These are phyloP conservation scores for Protodeltote pygarga DNA, from an alignment of 2,888 invertebrate genomes.

Conservation along the genomic window DNA sequence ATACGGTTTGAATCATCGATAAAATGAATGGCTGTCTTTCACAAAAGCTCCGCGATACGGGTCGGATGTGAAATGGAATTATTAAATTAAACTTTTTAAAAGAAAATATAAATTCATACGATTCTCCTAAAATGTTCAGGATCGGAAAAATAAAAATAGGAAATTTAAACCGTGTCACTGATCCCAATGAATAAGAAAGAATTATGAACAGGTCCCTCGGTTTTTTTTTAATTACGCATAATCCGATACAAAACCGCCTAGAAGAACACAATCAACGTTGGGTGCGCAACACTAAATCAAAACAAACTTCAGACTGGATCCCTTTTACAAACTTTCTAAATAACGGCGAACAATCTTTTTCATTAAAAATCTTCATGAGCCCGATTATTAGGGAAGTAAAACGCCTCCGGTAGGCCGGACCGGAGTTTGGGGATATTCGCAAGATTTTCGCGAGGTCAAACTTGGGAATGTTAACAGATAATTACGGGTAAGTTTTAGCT, in stretches of 20 bases:
- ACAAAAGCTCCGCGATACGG: conserved; percentile 61
- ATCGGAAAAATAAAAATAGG: conserved; percentile 11
- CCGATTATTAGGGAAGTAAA: conserved; percentile 84
- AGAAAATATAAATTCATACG: conserved; percentile 41
- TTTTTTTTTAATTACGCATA: conserved; percentile 75
- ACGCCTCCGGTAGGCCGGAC: conserved; percentile 78
- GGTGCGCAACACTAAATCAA: conserved; percentile 81
- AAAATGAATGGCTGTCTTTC: conserved; percentile 74
- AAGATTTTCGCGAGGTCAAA: conserved; percentile 85
- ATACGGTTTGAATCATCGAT: conserved; percentile 70
- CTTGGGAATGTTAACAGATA: conserved; percentile 87
- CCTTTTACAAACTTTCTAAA: conserved; percentile 85
- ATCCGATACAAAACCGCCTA: conserved; percentile 78
- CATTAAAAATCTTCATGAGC: conserved; percentile 85
- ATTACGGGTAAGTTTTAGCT: conserved; percentile 85
- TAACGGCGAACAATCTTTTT: conserved; percentile 85
- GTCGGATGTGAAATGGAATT: conserved; percentile 62
- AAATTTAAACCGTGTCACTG: conserved; percentile 40
- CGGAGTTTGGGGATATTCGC: conserved; percentile 72
- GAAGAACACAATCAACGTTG: conserved; percentile 78
- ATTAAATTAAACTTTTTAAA: conserved; percentile 57
- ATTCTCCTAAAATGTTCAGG: conserved; percentile 10
- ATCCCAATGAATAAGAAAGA: conserved; percentile 32
- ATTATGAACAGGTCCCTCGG: conserved; percentile 48
- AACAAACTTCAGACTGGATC: conserved; percentile 81